Evolutionary conservation across 2,797 vertebrate species (phyloP), one percentile per base, ranked within the genome.

Genomic region (Crenuchus spilurus): DNA sequence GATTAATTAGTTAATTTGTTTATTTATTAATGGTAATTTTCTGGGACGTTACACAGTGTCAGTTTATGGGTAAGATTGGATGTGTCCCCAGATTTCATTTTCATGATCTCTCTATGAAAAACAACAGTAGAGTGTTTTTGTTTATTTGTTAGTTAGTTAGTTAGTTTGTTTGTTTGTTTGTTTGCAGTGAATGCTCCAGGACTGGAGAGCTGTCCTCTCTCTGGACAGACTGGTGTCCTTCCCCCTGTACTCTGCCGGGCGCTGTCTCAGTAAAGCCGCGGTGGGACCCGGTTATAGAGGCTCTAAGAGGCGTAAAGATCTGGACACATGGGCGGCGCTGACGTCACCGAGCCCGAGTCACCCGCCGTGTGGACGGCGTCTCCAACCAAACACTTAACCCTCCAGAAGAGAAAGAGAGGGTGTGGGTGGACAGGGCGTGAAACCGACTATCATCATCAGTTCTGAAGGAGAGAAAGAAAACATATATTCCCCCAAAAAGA

Each of bases 401-500:
- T 54, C 16, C 92, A 92, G 64, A 80, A 86, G 80, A 85, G 80
- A 89, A 91, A 88, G 92, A 84, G 89, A 92, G 88, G 94, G 95
- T 95, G 94, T 91, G 87, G 92, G 94, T 92, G 95, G 96, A 96
- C 95, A 96, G 95, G 92, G 93, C 94, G 93, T 97, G 96, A 98
- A 97, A 97, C 93, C 94, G 24, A 92, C 93, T 94, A 97, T 98
- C 96, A 97, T 97, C 96, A 95, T 95, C 94, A 95, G 95, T 94
- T 95, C 93, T 94, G 93, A 94, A 94, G 94, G 94, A 95, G 95
- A 95, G 95, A 97, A 95, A 97, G 96, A 94, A 97, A 98, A 98
- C 96, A 96, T 95, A 96, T 95, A 95, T 95, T 90, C 92, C 92
- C 96, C 95, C 95, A 94, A 97, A n/a, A 97, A 96, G 94, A 90